Evolutionary conservation across 2,113 vertebrate genomes (phyloP).

Genomic region (Bettongia penicillata): DNA sequence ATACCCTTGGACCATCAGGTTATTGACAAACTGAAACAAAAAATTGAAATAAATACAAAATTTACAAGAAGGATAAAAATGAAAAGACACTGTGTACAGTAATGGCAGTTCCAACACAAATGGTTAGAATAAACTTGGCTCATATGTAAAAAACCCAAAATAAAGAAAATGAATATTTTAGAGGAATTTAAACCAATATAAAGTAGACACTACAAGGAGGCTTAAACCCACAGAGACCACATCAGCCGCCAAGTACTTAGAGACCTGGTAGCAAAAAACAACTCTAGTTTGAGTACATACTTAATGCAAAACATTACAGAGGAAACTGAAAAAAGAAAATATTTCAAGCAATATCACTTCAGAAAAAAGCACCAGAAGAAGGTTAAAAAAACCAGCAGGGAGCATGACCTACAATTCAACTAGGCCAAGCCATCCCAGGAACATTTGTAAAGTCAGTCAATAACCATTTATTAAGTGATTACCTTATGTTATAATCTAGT

Average conservation of each 20-base stretch:
- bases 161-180: not conserved
- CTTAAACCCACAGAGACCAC: not conserved
- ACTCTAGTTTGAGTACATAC: not conserved
- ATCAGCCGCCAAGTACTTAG: not conserved
- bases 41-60: not conserved
- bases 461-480: not conserved
- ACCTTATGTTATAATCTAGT: not conserved
- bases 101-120: not conserved
- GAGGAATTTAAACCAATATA: not conserved
- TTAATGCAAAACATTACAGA: not conserved
- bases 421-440: not conserved
- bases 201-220: not conserved
- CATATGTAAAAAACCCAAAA: not conserved
- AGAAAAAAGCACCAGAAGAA: not conserved
- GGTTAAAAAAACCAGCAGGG: not conserved
- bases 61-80: not conserved
- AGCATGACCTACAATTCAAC: not conserved
- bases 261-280: not conserved
- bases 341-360: not conserved
- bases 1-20: not conserved
- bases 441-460: not conserved
- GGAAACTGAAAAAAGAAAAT: not conserved
- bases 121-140: not conserved
- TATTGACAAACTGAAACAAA: not conserved
- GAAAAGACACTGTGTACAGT: not conserved